Percentiles rank a stretch among this genome's conserved stretches.
Conservation (phyloP, 2,888 invertebrate genomes). For the Machimus atricapillus region DNA sequence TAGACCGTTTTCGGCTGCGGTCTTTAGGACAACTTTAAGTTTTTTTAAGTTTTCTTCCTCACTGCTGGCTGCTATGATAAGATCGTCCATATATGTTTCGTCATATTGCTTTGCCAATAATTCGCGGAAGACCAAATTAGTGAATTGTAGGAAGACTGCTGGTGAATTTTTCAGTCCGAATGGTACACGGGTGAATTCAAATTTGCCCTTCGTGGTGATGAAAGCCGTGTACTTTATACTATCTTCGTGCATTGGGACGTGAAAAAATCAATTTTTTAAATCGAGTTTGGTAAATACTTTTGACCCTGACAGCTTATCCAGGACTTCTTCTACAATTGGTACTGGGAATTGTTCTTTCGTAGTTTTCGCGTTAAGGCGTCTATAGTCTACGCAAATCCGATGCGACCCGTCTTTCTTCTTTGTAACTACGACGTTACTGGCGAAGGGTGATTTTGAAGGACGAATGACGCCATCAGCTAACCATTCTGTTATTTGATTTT, state of each 20-base stretch:
- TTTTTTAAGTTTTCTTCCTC: constrained; percentile 2
- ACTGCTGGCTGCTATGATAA: background rate
- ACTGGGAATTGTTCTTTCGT: background rate
- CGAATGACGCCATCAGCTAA: background rate
- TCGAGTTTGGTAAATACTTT: background rate
- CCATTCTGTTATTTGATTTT: background rate
- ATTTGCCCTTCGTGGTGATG: too few species aligned
- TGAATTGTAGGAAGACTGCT: background rate
- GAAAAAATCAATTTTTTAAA: too few species aligned
- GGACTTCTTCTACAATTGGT: background rate
- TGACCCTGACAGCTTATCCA: background rate
- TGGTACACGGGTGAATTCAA: background rate
- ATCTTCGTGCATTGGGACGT: too few species aligned
- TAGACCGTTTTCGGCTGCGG: background rate
- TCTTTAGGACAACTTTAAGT: background rate
- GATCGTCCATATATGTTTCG: background rate
- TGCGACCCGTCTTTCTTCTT: background rate
- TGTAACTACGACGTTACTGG: background rate
- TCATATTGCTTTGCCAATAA: background rate
- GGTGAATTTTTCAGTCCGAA: background rate
- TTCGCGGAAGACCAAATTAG: background rate
- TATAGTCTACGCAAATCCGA: background rate
- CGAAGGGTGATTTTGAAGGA: background rate
- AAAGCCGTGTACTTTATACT: too few species aligned
- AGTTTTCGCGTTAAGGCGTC: background rate